Evolutionary conservation across 2,797 vertebrate genomes (phyloP), one percentile per base, ranked within the genome.

Genomic region (Phylloscopus collybita): DNA sequence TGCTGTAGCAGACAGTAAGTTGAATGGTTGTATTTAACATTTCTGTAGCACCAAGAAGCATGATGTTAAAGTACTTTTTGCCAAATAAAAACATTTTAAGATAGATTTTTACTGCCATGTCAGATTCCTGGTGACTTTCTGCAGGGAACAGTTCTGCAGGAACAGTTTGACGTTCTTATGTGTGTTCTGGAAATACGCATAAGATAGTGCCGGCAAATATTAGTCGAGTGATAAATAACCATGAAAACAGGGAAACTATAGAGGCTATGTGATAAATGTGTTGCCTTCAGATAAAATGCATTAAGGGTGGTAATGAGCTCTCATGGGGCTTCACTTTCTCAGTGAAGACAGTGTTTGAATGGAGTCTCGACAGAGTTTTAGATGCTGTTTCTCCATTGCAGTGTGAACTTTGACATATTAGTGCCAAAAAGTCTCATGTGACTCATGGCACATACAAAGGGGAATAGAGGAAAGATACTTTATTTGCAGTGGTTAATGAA

Each of bases 291-390:
- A 30, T n/a, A 59, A 61, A 86, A 67, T 1, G 2, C 4, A 2
- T 15, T 69, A 27, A 66, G n/a, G 8, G 13, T 79, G 85, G 69
- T 72, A 72, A 74, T 60, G 72, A 83, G 59, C 30, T 80, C 1
- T 0, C 3, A 0, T 27, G n/a, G 9, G 54, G 25, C 45, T 86
- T 65, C 26, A 18, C 30, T 86, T 1, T 62, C 8, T 65, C 32
- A 11, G n/a, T 50, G 61, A 78, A 72, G 56, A 60, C 23, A 50
- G 16, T 44, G 32, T 13, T 54, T 73, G 67, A 76, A 59, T 30
- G 60, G 71, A 73, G 9, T 14, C 42, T 65, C 30, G 1, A n/a
- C 59, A 60, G 45, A 80, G 57, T 56, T 64, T 74, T 88, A 47
- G 27, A 14, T 60, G 49, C 53, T 51, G 11, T 71, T 90, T 86